Conservation (phyloP, 2,113 vertebrate genomes). For the Tupaia tana region DNA sequence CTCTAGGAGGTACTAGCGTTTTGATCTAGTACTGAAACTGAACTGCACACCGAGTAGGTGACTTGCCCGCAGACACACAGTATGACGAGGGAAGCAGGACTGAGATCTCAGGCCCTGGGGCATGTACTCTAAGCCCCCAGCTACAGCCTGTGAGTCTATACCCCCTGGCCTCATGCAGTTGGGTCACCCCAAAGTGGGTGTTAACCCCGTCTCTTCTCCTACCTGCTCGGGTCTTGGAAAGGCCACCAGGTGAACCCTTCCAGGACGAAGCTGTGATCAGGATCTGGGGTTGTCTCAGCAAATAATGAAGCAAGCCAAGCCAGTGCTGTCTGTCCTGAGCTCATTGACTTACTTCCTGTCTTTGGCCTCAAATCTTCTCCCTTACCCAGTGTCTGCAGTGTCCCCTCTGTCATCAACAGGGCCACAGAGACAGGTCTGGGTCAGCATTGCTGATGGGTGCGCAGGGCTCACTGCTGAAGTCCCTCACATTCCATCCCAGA, state of each 20-base stretch:
- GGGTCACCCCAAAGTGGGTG: background rate
- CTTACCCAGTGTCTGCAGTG: background rate
- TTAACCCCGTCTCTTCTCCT: fast-evolving
- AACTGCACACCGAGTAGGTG: background rate
- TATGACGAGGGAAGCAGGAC: background rate
- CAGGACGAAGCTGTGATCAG: background rate
- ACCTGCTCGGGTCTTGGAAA: background rate
- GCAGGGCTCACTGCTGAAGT: fast-evolving
- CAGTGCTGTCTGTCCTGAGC: background rate
- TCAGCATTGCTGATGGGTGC: fast-evolving
- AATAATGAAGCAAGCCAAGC: background rate
- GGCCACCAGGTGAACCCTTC: background rate
- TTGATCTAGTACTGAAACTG: background rate
- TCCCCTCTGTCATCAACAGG: too few species aligned
- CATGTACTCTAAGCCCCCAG: background rate
- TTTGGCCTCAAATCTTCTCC: background rate
- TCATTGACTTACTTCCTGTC: background rate
- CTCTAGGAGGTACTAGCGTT: background rate
- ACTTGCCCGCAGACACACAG: background rate
- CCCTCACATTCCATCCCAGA: background rate
- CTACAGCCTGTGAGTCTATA: too few species aligned
- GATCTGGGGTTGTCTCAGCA: background rate
- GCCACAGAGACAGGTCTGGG: fast-evolving
- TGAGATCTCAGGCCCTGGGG: too few species aligned
- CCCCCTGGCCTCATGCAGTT: background rate